A percentile compares a stretch with the other conserved stretches of the same genome.
These are phyloP conservation scores for Diglossa cyanea DNA, from an alignment of 2,797 vertebrate genomes.

Conservation along the genomic window DNA sequence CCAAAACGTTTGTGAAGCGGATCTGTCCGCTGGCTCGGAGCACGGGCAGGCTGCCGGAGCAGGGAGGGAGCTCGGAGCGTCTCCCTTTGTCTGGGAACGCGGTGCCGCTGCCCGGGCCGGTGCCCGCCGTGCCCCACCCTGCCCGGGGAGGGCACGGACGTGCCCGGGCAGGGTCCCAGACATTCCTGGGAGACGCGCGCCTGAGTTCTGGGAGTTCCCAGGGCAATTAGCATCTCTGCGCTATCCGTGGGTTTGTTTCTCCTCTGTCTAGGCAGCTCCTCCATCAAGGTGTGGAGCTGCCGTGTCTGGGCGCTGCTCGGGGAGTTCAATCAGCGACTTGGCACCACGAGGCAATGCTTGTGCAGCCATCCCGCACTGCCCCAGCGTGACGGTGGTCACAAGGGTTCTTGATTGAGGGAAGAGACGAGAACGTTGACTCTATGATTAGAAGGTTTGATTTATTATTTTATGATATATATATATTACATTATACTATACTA, in stretches of 20 bases:
- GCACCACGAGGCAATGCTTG: neutral
- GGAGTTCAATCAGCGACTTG: neutral
- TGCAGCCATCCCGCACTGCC: no score
- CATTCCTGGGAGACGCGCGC: conserved; percentile 37
- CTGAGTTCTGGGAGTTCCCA: conserved; percentile 33
- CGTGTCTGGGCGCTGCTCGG: neutral
- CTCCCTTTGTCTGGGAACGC: neutral
- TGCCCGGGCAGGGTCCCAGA: conserved; percentile 9
- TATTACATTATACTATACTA: no score
- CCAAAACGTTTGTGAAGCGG: neutral
- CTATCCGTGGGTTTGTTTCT: neutral
- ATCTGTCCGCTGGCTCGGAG: neutral
- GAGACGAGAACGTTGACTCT: no score
- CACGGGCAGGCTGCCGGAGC: neutral
- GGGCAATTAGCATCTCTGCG: neutral
- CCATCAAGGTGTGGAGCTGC: conserved; percentile 9
- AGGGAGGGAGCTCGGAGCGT: neutral
- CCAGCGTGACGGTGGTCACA: no score
- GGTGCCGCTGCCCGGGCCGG: neutral
- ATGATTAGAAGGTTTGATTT: no score
- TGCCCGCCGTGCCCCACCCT: neutral
- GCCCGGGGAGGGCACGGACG: neutral
- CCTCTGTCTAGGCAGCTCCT: conserved; percentile 45
- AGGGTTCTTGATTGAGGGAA: no score
- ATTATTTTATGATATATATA: no score